Conservation (phyloP, 2,797 vertebrate genomes). For the Pangasius djambal region DNA sequence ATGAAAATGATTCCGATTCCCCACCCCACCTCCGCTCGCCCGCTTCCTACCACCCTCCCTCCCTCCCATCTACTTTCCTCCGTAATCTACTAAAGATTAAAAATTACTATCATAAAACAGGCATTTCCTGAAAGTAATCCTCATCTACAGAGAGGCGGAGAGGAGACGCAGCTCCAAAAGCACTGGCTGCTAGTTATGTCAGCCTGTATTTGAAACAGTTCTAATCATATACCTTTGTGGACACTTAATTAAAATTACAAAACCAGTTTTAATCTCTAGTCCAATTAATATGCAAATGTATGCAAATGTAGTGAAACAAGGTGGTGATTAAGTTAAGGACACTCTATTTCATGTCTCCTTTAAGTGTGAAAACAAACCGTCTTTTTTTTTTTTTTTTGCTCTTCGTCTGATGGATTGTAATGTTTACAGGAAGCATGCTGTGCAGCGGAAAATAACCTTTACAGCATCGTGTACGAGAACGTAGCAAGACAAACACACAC, state of each 20-base stretch:
- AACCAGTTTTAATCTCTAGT: constrained; percentile 99
- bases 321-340: constrained; percentile 99
- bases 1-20: constrained; percentile 85
- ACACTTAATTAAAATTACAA: constrained; percentile 99
- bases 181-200: constrained; percentile 95
- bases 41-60: constrained; percentile 25
- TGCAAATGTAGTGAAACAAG: constrained; percentile 99
- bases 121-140: constrained; percentile 98
- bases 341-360: constrained; percentile 99
- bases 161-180: constrained; percentile 80
- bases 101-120: constrained; percentile 97
- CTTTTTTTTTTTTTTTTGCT: constrained; percentile 76
- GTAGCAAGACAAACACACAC: constrained; percentile 18
- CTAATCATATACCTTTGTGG: constrained; percentile 99
- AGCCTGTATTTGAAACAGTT: constrained; percentile 99
- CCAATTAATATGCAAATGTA: constrained; percentile 99
- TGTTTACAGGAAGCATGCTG: constrained; percentile 88
- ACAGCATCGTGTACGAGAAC: constrained; percentile 57
- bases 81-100: constrained; percentile 99
- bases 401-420: constrained; percentile 91
- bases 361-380: constrained; percentile 99
- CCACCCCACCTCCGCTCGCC: constrained; percentile 1
- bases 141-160: constrained; percentile 59
- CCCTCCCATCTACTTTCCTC: constrained; percentile 87
- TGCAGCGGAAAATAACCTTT: constrained; percentile 69